Percentiles rank a stretch among this genome's conserved stretches.
Evolutionary conservation across 1,140 invertebrate species (phyloP).

Genomic region (Formica selysi): DNA sequence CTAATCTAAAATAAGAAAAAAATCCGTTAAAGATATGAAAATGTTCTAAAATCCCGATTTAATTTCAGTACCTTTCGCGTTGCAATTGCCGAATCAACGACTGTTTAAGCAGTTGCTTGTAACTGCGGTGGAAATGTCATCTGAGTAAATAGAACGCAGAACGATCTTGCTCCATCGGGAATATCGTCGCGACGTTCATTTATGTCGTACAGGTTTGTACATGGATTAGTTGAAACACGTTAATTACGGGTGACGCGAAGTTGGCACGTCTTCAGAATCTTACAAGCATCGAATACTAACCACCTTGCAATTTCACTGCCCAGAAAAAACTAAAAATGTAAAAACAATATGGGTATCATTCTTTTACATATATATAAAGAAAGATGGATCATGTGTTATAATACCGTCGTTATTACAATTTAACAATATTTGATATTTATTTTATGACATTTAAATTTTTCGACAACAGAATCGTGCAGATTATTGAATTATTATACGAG

Average conservation of each 20-base stretch:
- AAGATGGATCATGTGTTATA: background rate
- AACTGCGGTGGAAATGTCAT: constrained; percentile 79
- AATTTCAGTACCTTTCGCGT: constrained; percentile 37
- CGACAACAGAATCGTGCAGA: background rate
- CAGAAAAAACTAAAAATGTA: background rate
- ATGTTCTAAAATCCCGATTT: constrained; percentile 9
- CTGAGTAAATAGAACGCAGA: constrained; percentile 77
- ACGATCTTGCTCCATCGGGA: constrained; percentile 44
- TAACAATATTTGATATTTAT: background rate
- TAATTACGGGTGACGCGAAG: constrained; percentile 52
- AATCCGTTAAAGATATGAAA: background rate
- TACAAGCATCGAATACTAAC: constrained; percentile 27
- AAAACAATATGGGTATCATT: background rate
- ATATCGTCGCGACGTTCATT: constrained; percentile 65
- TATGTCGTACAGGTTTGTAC: constrained; percentile 65
- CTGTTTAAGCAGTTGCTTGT: constrained; percentile 81
- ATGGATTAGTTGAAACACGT: constrained; percentile 62
- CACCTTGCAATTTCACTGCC: background rate
- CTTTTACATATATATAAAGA: background rate
- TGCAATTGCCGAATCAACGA: constrained; percentile 46
- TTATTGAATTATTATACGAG: background rate
- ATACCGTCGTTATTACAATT: background rate
- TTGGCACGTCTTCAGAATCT: constrained; percentile 11
- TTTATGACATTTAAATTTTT: background rate
- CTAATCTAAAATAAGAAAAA: background rate